Evolutionary conservation across 2,797 vertebrate species (phyloP).

Genomic region (Scleropages formosus): DNA sequence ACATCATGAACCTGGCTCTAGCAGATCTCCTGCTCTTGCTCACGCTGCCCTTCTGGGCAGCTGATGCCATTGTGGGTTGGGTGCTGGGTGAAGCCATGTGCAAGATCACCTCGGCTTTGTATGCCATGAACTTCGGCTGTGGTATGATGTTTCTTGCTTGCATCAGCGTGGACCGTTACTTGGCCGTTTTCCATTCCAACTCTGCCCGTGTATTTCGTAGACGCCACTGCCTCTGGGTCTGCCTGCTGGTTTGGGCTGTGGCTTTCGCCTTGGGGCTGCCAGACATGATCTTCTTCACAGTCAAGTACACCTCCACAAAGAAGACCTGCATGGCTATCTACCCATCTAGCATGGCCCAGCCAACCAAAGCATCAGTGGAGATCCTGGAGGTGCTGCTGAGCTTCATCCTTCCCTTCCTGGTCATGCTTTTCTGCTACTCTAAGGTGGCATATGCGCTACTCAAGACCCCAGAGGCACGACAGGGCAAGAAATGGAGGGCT

Average conservation of each 20-base stretch:
- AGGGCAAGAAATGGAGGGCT: constrained; percentile 68
- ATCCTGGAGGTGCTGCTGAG: constrained; percentile 78
- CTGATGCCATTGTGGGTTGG: constrained; percentile 79
- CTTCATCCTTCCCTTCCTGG: constrained; percentile 80
- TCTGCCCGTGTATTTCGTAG: constrained; percentile 49
- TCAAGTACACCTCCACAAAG: constrained; percentile 56
- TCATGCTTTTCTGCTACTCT: constrained; percentile 83
- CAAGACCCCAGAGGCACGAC: constrained; percentile 60
- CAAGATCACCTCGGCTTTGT: constrained; percentile 79
- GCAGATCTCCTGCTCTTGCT: constrained; percentile 85
- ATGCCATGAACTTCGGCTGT: constrained; percentile 85
- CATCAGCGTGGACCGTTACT: constrained; percentile 85
- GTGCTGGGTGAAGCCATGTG: constrained; percentile 75
- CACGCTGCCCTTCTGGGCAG: constrained; percentile 89
- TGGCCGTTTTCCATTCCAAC: constrained; percentile 51
- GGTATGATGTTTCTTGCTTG: constrained; percentile 90
- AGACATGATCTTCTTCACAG: constrained; percentile 77
- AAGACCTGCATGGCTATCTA: constrained; percentile 72
- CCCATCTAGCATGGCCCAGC: constrained; percentile 59
- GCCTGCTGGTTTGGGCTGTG: constrained; percentile 71
- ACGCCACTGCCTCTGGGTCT: constrained; percentile 66
- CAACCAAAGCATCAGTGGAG: constrained; percentile 74
- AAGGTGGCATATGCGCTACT: constrained; percentile 65
- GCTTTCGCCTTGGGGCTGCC: constrained; percentile 79
- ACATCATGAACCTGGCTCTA: constrained; percentile 83